Conservation (phyloP, 2,113 vertebrate species). For the Stictonetta naevosa region DNA sequence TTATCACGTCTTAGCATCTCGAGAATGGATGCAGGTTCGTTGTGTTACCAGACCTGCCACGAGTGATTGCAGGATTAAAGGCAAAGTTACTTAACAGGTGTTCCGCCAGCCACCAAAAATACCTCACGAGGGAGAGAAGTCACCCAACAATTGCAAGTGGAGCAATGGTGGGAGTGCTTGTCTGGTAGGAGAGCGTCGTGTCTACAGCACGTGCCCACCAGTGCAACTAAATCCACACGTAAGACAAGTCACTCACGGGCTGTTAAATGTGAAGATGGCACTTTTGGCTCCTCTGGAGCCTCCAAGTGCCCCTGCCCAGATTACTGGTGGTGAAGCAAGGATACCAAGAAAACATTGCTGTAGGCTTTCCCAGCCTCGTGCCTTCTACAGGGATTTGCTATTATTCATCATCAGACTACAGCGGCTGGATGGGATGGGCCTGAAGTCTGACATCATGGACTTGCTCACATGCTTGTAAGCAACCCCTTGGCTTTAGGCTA, state of each 20-base stretch:
- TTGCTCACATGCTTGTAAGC: background rate
- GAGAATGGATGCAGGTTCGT: constrained; percentile 19
- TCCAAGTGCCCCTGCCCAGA: background rate
- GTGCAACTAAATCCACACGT: background rate
- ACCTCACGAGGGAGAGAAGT: background rate
- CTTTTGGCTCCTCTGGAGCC: background rate
- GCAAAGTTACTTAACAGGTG: constrained; percentile 28
- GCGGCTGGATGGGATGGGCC: background rate
- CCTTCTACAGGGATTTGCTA: background rate
- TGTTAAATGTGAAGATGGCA: background rate
- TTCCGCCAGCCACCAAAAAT: constrained; percentile 40
- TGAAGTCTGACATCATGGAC: background rate
- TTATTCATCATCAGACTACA: background rate
- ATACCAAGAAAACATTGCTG: background rate
- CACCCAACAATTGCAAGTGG: background rate
- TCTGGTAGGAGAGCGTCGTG: background rate
- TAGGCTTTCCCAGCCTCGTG: background rate
- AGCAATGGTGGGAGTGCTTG: background rate
- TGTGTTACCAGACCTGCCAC: constrained; percentile 16
- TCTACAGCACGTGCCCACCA: background rate
- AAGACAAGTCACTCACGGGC: background rate
- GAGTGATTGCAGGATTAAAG: constrained; percentile 48
- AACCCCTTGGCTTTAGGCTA: background rate
- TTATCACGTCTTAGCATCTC: constrained; percentile 2
- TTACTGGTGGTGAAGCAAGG: background rate